A percentile compares a stretch with the other conserved stretches of the same genome.
Conservation (phyloP, 1,140 invertebrate species). For the Tigriopus japonicus region DNA sequence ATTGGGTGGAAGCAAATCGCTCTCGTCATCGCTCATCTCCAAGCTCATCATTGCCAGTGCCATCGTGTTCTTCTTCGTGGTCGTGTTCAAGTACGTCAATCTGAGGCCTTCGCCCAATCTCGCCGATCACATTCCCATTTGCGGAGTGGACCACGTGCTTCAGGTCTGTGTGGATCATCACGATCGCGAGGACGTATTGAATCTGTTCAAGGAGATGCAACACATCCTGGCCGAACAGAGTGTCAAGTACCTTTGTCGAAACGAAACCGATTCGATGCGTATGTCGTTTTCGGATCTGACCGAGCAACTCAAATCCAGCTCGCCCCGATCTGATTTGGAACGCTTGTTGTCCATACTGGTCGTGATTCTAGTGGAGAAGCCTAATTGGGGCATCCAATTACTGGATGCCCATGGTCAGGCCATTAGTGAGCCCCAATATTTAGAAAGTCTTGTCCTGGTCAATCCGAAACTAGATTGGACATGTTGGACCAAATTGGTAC, state of each 20-base stretch:
- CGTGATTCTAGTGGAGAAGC: not conserved
- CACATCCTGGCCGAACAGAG: too few relatives aligned
- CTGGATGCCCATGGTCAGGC: not conserved
- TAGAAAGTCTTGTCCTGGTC: not conserved
- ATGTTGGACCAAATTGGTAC: not conserved
- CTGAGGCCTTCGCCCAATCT: conserved; percentile 1
- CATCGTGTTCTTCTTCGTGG: not conserved
- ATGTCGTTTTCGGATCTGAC: too few relatives aligned
- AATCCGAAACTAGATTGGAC: conserved; percentile 5
- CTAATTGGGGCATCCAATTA: conserved; percentile 1
- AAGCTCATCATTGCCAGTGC: not conserved
- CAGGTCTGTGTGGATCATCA: not conserved
- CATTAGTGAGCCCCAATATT: not conserved
- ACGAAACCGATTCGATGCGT: too few relatives aligned
- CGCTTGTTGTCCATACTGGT: not conserved
- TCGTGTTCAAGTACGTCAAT: conserved; percentile 8
- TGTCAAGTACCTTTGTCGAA: too few relatives aligned
- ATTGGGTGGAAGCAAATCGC: too few relatives aligned
- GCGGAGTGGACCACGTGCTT: not conserved
- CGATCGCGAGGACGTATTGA: too few relatives aligned
- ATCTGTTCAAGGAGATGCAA: too few relatives aligned
- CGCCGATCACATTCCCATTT: not conserved
- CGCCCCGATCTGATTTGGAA: too few relatives aligned
- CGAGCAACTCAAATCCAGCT: too few relatives aligned
- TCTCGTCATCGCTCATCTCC: not conserved